Percentiles rank a stretch among this genome's conserved stretches.
Conservation (phyloP, 2,797 vertebrate species). For the Gobio occitaniae region DNA sequence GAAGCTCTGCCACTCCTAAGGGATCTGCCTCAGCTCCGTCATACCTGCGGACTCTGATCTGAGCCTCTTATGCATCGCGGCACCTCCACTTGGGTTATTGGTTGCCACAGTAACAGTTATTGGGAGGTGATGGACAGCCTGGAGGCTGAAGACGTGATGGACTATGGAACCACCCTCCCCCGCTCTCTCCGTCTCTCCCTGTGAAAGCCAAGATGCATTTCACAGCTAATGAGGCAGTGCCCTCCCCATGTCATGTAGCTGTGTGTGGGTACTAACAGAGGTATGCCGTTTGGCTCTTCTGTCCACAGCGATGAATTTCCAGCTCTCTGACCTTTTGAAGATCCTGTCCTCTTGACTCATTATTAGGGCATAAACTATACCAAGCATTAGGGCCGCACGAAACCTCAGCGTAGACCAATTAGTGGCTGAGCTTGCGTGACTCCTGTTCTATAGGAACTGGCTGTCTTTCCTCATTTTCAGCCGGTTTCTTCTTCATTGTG, state of each 20-base stretch:
- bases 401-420: constrained; percentile 13
- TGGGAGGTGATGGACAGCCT: constrained; percentile 51
- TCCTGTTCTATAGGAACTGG: not conserved
- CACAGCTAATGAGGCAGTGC: constrained; percentile 53
- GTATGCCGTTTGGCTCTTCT: constrained; percentile 34
- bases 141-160: constrained; percentile 40
- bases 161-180: constrained; percentile 32
- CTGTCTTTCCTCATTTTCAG: not conserved
- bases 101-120: constrained; percentile 60
- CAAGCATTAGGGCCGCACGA: not conserved
- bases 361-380: constrained; percentile 18
- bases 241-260: constrained; percentile 19
- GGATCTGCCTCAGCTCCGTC: constrained; percentile 44
- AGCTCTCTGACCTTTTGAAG: constrained; percentile 42
- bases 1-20: constrained; percentile 29
- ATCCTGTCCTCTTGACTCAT: not conserved
- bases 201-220: constrained; percentile 44
- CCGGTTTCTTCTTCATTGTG: not conserved
- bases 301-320: constrained; percentile 24
- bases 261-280: constrained; percentile 33
- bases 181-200: constrained; percentile 6
- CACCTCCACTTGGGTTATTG: constrained; percentile 50
- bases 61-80: constrained; percentile 25
- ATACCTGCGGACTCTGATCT: constrained; percentile 53
- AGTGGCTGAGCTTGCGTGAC: not conserved